These are phyloP conservation scores for Thumatha senex DNA, from an alignment of 2,888 invertebrate species.

Conservation along the genomic window DNA sequence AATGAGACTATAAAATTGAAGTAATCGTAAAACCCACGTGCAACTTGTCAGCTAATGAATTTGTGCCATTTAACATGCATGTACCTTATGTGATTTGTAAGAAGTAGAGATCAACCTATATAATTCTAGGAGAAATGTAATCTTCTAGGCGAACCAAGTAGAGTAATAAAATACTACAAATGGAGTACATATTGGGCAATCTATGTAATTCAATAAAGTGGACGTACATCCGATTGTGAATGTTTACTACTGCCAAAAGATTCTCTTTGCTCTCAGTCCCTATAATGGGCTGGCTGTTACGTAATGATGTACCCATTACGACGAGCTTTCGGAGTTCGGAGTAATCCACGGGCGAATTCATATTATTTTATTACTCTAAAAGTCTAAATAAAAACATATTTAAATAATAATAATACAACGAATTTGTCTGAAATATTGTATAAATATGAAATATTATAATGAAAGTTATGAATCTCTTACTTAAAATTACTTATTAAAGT, in stretches of 20 bases:
- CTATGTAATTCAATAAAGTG: too few species aligned
- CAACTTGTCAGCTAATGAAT: conserved; percentile 44
- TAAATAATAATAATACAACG: conserved; percentile 64
- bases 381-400: conserved; percentile 12
- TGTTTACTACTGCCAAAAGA: too few species aligned
- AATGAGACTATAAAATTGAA: conserved; percentile 15
- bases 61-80: conserved; percentile 67
- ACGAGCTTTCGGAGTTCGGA: too few species aligned
- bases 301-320: too few species aligned
- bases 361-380: too few species aligned
- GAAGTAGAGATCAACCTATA: conserved; percentile 38
- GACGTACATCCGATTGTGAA: too few species aligned
- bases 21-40: conserved; percentile 50
- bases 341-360: too few species aligned
- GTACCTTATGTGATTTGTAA: conserved; percentile 52
- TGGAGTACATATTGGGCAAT: too few species aligned
- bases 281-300: too few species aligned
- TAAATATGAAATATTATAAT: conserved; percentile 27
- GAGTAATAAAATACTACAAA: too few species aligned
- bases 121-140: conserved; percentile 14
- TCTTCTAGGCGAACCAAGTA: neutral
- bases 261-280: too few species aligned
- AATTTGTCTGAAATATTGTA: conserved; percentile 59
- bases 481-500: conserved; percentile 6
- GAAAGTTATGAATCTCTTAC: conserved; percentile 13